Evolutionary conservation across 37 sponge, comb jelly and placozoan genomes (phyloP).

Genomic region (Haliclona indistincta): DNA sequence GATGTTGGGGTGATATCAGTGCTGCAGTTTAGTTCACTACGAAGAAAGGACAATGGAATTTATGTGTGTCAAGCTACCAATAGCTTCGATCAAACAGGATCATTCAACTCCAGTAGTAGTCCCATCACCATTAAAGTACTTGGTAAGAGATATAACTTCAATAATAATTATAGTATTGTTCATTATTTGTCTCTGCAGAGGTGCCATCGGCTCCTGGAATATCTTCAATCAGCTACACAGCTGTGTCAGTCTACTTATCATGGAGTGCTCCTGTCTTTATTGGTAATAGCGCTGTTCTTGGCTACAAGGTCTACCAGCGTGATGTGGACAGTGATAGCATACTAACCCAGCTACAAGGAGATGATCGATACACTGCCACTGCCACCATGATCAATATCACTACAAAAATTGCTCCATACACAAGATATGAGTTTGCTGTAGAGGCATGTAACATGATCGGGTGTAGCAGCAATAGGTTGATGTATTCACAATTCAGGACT

Average conservation of each 20-base stretch:
- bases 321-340: conserved; percentile 4
- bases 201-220: conserved; percentile 40
- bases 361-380: background rate
- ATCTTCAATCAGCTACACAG: background rate
- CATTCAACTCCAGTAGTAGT: too few relatives aligned
- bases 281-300: conserved; percentile 53
- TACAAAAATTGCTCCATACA: conserved; percentile 47
- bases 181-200: too few relatives aligned
- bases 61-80: too few relatives aligned
- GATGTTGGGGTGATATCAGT: conserved; percentile 28
- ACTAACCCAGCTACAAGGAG: background rate
- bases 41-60: conserved; percentile 62
- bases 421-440: conserved; percentile 49
- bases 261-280: conserved; percentile 62
- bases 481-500: conserved; percentile 13
- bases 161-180: too few relatives aligned
- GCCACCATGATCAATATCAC: background rate
- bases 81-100: background rate
- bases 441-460: conserved; percentile 54
- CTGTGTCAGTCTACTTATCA: conserved; percentile 26
- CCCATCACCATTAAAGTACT: background rate
- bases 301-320: conserved; percentile 17
- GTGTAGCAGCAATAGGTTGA: too few relatives aligned
- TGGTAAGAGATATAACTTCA: too few relatives aligned
- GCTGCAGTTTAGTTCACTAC: conserved; percentile 21